Percentiles rank a stretch among this genome's conserved stretches.
phyloP scores from a whole-genome alignment of 2,797 vertebrate genomes.

The Propithecus perrieri region DNA sequence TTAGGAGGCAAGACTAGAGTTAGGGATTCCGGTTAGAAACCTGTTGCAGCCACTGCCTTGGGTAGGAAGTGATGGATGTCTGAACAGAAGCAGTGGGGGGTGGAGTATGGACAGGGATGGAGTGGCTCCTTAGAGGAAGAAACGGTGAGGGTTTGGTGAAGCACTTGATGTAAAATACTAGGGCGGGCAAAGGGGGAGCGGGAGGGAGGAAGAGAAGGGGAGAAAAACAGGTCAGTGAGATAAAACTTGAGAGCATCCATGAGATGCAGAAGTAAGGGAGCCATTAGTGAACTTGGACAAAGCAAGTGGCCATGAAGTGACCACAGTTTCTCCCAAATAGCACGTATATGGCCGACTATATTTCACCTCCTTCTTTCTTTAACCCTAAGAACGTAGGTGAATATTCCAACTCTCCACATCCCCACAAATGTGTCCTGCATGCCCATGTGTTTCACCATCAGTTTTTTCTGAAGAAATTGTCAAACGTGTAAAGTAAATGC shows the following conservation, averaged over 20 bases:
- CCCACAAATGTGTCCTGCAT: background rate
- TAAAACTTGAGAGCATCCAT: background rate
- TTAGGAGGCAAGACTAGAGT: background rate
- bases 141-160: background rate
- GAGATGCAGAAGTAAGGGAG: background rate
- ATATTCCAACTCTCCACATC: background rate
- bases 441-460: background rate
- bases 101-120: no score
- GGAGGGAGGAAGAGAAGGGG: background rate
- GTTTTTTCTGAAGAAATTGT: background rate
- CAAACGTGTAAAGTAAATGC: background rate
- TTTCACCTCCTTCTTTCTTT: background rate
- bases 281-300: background rate
- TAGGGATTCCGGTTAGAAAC: background rate
- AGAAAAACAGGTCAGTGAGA: background rate
- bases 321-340: background rate
- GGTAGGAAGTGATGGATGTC: background rate
- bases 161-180: background rate
- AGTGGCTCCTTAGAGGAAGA: background rate
- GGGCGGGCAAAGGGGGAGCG: no score
- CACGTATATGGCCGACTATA: fast-evolving
- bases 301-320: background rate
- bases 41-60: no score
- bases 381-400: background rate
- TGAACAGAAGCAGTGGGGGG: background rate